Evolutionary conservation across 1,140 invertebrate species (phyloP).

Genomic region (Heliconius himera): DNA sequence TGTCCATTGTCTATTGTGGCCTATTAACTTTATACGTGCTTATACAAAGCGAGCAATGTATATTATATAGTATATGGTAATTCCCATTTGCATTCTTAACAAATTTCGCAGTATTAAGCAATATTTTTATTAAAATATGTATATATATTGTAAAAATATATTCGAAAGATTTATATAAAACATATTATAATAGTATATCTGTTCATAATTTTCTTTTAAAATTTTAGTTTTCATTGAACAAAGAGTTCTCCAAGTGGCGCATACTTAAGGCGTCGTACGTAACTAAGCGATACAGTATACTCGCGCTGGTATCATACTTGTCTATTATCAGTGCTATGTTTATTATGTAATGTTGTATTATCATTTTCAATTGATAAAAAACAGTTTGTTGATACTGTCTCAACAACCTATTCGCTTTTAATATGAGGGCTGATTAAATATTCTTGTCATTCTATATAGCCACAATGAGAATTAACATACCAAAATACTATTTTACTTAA

Average conservation of each 20-base stretch:
- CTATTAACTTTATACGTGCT: conserved; percentile 51
- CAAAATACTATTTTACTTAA: no score
- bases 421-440: not conserved
- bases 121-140: conserved; percentile 41
- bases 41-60: conserved; percentile 53
- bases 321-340: not conserved
- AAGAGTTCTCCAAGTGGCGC: not conserved
- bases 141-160: conserved; percentile 16
- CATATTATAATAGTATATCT: no score
- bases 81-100: conserved; percentile 39
- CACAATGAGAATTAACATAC: no score
- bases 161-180: no score
- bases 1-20: conserved; percentile 60
- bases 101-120: conserved; percentile 50
- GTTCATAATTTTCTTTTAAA: not conserved
- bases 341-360: not conserved
- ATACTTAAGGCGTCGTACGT: not conserved
- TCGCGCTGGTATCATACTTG: not conserved
- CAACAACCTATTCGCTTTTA: not conserved
- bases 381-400: not conserved
- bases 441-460: no score
- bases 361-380: conserved; percentile 7
- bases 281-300: not conserved
- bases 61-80: conserved; percentile 53
- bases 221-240: not conserved